A percentile compares a stretch with the other conserved stretches of the same genome.
phyloP scores from a whole-genome alignment of 2,888 invertebrate species.

The Caenorhabditis virilis region DNA sequence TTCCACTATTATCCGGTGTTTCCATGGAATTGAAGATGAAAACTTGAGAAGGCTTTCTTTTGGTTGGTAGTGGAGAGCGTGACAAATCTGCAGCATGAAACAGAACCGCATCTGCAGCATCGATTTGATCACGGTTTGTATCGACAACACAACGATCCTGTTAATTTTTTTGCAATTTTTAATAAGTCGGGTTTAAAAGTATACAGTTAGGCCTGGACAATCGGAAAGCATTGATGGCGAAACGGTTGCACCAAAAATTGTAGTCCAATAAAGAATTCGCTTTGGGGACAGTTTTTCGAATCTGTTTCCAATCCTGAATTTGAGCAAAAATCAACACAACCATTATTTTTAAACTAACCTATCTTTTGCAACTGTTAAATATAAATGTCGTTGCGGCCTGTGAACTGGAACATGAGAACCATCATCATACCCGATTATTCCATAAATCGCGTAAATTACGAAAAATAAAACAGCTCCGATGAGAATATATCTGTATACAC shows the following conservation, averaged over 20 bases:
- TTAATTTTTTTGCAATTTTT: slow-evolving; percentile 58
- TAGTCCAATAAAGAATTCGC: slow-evolving; percentile 62
- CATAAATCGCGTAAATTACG: slow-evolving; percentile 42
- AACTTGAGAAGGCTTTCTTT: slow-evolving; percentile 17
- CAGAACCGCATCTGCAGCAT: slow-evolving; percentile 76
- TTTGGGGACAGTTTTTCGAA: slow-evolving; percentile 50
- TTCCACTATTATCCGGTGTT: slow-evolving; percentile 42
- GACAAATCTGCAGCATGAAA: slow-evolving; percentile 71
- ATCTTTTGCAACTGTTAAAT: slow-evolving; percentile 49
- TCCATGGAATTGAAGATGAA: slow-evolving; percentile 44
- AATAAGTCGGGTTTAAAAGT: not conserved
- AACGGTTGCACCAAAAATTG: slow-evolving; percentile 45
- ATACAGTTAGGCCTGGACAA: slow-evolving; percentile 46
- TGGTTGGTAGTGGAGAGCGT: slow-evolving; percentile 17
- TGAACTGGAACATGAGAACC: slow-evolving; percentile 31
- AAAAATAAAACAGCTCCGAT: slow-evolving; percentile 17
- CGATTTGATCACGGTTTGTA: slow-evolving; percentile 72
- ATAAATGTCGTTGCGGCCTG: slow-evolving; percentile 49
- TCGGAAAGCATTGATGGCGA: slow-evolving; percentile 16
- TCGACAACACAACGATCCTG: slow-evolving; percentile 75
- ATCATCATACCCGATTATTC: slow-evolving; percentile 49
- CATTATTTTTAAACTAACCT: slow-evolving; percentile 7
- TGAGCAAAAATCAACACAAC: not conserved
- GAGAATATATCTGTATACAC: slow-evolving; percentile 40
- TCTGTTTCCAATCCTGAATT: slow-evolving; percentile 44